These are phyloP conservation scores for Peribatodes rhomboidaria DNA, from an alignment of 2,888 invertebrate species.

Conservation along the genomic window DNA sequence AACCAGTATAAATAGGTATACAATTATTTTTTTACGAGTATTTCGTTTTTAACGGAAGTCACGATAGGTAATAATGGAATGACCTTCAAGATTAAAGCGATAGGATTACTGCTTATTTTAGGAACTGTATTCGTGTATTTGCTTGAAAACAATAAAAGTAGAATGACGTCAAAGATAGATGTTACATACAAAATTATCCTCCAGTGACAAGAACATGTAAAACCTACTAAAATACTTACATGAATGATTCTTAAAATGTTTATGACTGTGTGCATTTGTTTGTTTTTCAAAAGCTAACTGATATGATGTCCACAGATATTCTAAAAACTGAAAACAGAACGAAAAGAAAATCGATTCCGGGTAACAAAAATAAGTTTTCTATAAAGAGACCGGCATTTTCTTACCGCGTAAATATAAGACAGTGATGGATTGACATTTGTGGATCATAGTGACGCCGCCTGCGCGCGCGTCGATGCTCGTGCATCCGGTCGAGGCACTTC, in stretches of 20 bases:
- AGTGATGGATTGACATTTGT: slow-evolving; percentile 70
- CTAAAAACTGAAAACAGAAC: neutral
- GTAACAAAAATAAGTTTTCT: slow-evolving; percentile 44
- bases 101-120: slow-evolving; percentile 9
- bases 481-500: slow-evolving; percentile 60
- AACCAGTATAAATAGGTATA: neutral
- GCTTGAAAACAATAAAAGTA: neutral
- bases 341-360: slow-evolving; percentile 22
- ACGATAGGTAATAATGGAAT: slow-evolving; percentile 16
- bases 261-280: too few relatives aligned
- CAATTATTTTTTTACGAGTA: neutral
- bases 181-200: slow-evolving; percentile 1
- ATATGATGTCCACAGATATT: too few relatives aligned
- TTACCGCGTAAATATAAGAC: slow-evolving; percentile 55
- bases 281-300: neutral
- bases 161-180: neutral
- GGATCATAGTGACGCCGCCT: slow-evolving; percentile 55
- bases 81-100: slow-evolving; percentile 22
- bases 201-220: neutral
- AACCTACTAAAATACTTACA: too few relatives aligned
- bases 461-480: slow-evolving; percentile 60
- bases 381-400: slow-evolving; percentile 51
- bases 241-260: too few relatives aligned
- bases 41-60: slow-evolving; percentile 22
- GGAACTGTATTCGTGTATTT: slow-evolving; percentile 10